Evolutionary conservation across 2,113 vertebrate genomes (phyloP), one percentile per base, ranked within the genome.

Genomic region (Podarcis raffonei): DNA sequence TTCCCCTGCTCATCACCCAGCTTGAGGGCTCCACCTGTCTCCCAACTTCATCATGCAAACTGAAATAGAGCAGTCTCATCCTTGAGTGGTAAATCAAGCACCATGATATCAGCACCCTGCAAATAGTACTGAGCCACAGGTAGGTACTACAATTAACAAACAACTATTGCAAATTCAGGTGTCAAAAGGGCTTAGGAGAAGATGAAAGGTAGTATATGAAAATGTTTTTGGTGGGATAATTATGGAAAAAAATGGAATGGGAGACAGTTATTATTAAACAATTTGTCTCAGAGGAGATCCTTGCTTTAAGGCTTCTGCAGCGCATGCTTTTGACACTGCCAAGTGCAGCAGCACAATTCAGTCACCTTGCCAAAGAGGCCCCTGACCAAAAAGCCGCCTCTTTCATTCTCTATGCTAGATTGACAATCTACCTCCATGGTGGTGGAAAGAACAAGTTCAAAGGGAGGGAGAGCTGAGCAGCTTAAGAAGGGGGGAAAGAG

Each of bases 401-500:
- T 89, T 90, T 77, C 81, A 93, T 71, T 91, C 89, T 90, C 90
- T 35, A 90, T 87, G 86, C 72, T 91, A 78, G 86, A 86, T 37
- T 90, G 80, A 81, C 8, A 69, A 80, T 59, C 89, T 86, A 81
- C 84, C 83, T 78, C 57, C 84, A 78, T 91, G 91, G 76, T 30
- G 76, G 75, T 83, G 75, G 30, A 37, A n/a, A 86, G 37, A 39
- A 87, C 32, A 78, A 59, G 37, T 15, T 48, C 88, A 48, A 86
- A 93, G 72, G 90, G 71, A 65, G 30, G 12, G 66, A 32, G 53
- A 85, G 53, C 20, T 79, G 65, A 72, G 20, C 42, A 78, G 39
- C 42, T 77, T 69, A 32, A 68, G 74, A 57, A 57, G 25, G 59
- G 71, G 27, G 15, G 30, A 25, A 57, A 37, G 39, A 35, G 8